phyloP scores from a whole-genome alignment of 1,140 invertebrate genomes.

The Brachionus plicatilis region DNA sequence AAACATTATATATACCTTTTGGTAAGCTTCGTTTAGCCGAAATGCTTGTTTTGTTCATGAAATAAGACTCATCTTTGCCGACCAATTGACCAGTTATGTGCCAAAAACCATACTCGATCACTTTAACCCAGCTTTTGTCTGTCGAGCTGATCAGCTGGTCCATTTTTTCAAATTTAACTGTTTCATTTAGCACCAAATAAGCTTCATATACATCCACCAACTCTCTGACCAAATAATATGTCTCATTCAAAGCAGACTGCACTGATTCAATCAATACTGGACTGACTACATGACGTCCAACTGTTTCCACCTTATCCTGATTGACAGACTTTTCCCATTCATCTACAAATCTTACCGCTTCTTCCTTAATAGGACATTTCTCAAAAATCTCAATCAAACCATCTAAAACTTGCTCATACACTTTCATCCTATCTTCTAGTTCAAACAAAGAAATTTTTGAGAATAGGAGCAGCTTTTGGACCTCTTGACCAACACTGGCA shows the following conservation, averaged over 20 bases:
- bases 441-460: not conserved
- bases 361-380: not conserved
- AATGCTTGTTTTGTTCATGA: not conserved
- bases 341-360: not conserved
- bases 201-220: not conserved
- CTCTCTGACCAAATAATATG: not conserved
- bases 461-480: not conserved
- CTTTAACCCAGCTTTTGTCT: constrained; percentile 4
- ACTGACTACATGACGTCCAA: not conserved
- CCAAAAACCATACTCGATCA: constrained; percentile 17
- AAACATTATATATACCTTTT: constrained; percentile 27
- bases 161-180: not conserved
- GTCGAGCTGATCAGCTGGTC: not conserved
- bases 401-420: not conserved
- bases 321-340: constrained; percentile 7
- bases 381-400: not conserved
- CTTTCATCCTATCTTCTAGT: not conserved
- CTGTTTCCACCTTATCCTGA: not conserved
- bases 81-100: not conserved
- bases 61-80: not conserved
- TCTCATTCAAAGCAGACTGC: not conserved
- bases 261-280: not conserved
- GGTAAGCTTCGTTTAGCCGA: constrained; percentile 8
- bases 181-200: not conserved
- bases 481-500: not conserved